Conservation (phyloP, 2,113 vertebrate genomes). For the Motacilla alba region DNA sequence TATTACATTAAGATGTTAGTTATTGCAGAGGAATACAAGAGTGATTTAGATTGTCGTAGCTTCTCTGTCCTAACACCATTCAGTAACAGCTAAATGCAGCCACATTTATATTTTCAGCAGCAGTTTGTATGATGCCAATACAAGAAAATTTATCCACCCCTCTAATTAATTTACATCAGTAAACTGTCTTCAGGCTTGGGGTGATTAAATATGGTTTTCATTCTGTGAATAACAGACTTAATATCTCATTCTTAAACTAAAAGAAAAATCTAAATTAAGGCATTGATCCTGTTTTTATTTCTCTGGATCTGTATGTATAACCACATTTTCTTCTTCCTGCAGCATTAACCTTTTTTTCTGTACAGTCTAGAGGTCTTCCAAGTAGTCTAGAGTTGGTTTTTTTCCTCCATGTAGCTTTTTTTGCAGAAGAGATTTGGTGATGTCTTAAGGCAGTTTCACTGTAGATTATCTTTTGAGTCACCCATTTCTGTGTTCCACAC, state of each 20-base stretch:
- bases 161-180: neutral
- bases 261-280: neutral
- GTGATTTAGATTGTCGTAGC: neutral
- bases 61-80: neutral
- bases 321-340: neutral
- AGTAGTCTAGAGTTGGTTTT: neutral
- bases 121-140: neutral
- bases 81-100: neutral
- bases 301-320: neutral
- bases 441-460: neutral
- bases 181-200: neutral
- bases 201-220: neutral
- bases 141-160: neutral
- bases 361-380: neutral
- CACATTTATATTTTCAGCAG: neutral
- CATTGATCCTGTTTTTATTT: neutral
- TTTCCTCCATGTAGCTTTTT: neutral
- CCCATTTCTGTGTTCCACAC: neutral
- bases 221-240: neutral
- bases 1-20: neutral
- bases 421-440: neutral
- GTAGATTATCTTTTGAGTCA: slow-evolving; percentile 1
- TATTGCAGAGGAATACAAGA: neutral
- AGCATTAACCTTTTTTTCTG: neutral
- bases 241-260: neutral